phyloP scores from a whole-genome alignment of 2,888 invertebrate genomes.

The Brenthis hecate region DNA sequence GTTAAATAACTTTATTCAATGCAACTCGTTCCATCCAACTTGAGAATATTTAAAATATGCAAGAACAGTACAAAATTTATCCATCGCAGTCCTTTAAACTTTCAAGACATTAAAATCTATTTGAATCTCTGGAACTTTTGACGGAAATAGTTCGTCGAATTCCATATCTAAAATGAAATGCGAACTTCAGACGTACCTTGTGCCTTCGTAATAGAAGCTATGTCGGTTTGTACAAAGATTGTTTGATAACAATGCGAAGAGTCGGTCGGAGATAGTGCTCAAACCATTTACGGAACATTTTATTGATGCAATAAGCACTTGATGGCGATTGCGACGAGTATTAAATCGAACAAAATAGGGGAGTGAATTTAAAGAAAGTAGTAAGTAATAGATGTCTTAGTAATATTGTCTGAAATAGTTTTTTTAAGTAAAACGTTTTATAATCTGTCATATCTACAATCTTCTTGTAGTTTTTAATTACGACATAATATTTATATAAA shows the following conservation, averaged over 20 bases:
- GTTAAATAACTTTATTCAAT: constrained; percentile 16
- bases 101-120: constrained; percentile 53
- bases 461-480: neutral
- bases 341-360: constrained; percentile 37
- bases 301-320: constrained; percentile 72
- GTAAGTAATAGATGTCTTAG: constrained; percentile 2
- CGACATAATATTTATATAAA: too few relatives aligned
- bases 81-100: constrained; percentile 45
- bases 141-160: constrained; percentile 43
- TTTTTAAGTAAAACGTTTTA: neutral
- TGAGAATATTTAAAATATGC: constrained; percentile 36
- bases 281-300: constrained; percentile 64
- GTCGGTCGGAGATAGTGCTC: constrained; percentile 56
- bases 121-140: constrained; percentile 49
- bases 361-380: constrained; percentile 28
- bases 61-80: constrained; percentile 43
- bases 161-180: constrained; percentile 40
- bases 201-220: constrained; percentile 20
- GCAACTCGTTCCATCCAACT: constrained; percentile 15
- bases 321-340: constrained; percentile 48
- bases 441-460: constrained; percentile 14
- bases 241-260: constrained; percentile 41
- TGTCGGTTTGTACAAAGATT: constrained; percentile 12
- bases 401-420: neutral
- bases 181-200: constrained; percentile 24